Conservation (phyloP, 23 tunicate genomes). For the Botrylloides violaceus region DNA sequence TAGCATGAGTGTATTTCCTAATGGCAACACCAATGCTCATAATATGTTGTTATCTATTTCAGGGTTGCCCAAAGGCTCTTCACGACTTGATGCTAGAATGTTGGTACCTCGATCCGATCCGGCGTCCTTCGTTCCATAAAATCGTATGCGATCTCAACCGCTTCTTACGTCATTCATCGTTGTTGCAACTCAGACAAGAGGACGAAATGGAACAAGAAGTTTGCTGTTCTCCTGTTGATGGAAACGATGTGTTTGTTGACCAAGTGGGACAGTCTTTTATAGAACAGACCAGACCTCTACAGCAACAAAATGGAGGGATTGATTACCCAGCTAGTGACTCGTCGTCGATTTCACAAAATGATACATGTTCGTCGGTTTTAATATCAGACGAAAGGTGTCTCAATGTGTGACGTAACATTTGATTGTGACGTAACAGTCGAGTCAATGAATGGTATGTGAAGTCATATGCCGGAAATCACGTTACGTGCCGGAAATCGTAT, state of each 20-base stretch:
- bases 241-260: background rate
- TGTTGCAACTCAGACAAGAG: slow-evolving; percentile 6
- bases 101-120: slow-evolving; percentile 60
- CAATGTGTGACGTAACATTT: slow-evolving; percentile 1
- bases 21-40: too few species aligned
- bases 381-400: slow-evolving; percentile 20
- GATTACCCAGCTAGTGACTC: slow-evolving; percentile 9
- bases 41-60: too few species aligned
- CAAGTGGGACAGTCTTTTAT: background rate
- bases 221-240: slow-evolving; percentile 12
- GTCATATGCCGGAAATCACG: too few species aligned
- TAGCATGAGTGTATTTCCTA: too few species aligned
- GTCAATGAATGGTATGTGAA: too few species aligned
- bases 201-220: slow-evolving; percentile 18
- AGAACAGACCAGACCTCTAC: background rate
- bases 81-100: slow-evolving; percentile 76
- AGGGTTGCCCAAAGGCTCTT: slow-evolving; percentile 77
- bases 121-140: slow-evolving; percentile 52
- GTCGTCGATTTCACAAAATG: slow-evolving; percentile 7
- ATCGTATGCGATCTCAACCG: slow-evolving; percentile 38
- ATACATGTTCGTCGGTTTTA: slow-evolving; percentile 14
- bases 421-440: too few species aligned
- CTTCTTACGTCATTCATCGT: slow-evolving; percentile 30
- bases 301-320: background rate
- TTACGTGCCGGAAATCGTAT: too few species aligned